Evolutionary conservation across 1,140 invertebrate species (phyloP), one percentile per base, ranked within the genome.

Genomic region (Diabrotica virgifera): DNA sequence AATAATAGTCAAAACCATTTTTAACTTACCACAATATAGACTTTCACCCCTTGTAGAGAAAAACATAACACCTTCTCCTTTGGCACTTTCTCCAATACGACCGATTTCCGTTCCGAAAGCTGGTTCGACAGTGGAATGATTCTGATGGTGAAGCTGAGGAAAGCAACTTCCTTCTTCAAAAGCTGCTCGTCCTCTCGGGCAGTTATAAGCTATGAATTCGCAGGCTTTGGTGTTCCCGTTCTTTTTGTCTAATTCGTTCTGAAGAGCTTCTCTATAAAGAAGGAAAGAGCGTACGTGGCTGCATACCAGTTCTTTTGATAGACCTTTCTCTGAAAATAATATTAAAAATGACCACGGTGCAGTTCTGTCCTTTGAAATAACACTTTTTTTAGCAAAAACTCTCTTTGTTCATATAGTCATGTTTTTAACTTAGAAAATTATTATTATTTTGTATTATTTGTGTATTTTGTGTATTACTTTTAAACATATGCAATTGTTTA

Each of bases 301-400:
- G 62, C 80, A 81, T 67, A 78, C 85, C 77, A 68, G 72, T 51
- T 83, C 83, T 24, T 77, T 73, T 60, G 74, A 73, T 13, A 79
- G 64, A 36, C 62, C 72, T 61, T 69, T 65, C 37, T 79, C 78
- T 79, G 59, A 62, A 77, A 68, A 52, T 24, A 38, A n/a, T 13
- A 2, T n/a, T 2, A 54, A 24, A 54, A 54, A 54, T 54, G 52
- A 12, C 24, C 24, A 24, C 24, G 4, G 24, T 24, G 24, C 4
- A 24, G n/a, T n/a, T n/a, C n/a, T n/a, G n/a, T n/a, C n/a, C n/a
- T n/a, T n/a, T n/a, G n/a, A n/a, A n/a, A n/a, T n/a, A n/a, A n/a
- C n/a, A n/a, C n/a, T n/a, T n/a, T n/a, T n/a, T n/a, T n/a, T n/a
- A n/a, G n/a, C n/a, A n/a, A n/a, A n/a, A n/a, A n/a, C n/a, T n/a